Conservation (phyloP, 1,140 invertebrate genomes). For the Alviniconcha marisindica region DNA sequence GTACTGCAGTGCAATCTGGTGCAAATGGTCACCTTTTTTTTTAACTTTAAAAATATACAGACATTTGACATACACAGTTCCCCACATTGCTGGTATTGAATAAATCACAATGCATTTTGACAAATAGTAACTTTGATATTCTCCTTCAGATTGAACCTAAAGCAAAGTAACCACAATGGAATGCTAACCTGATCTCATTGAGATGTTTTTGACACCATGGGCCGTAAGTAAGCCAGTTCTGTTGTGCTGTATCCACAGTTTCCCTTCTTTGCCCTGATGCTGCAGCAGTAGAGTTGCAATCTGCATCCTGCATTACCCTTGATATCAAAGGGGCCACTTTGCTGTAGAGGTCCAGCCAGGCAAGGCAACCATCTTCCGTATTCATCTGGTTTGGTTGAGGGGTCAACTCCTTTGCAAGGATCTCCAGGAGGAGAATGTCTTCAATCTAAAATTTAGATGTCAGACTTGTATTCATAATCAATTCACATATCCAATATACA, state of each 20-base stretch:
- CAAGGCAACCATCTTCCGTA: slow-evolving; percentile 19
- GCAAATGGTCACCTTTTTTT: too few relatives aligned
- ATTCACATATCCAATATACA: too few relatives aligned
- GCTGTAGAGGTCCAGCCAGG: slow-evolving; percentile 35
- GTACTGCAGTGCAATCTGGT: too few relatives aligned
- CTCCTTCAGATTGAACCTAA: too few relatives aligned
- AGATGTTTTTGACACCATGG: not conserved
- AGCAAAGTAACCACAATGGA: too few relatives aligned
- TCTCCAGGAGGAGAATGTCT: slow-evolving; percentile 20
- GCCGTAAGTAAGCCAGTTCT: not conserved
- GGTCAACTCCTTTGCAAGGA: slow-evolving; percentile 9
- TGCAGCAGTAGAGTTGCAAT: not conserved
- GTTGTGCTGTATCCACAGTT: not conserved
- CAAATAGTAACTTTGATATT: too few relatives aligned
- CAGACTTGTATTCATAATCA: not conserved
- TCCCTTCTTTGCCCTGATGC: not conserved
- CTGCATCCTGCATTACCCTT: slow-evolving; percentile 14
- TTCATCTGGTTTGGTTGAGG: slow-evolving; percentile 25
- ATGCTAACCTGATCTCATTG: not conserved
- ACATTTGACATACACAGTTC: too few relatives aligned
- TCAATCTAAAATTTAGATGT: slow-evolving; percentile 15
- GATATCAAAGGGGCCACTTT: slow-evolving; percentile 29
- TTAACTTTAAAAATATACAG: too few relatives aligned
- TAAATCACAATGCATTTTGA: too few relatives aligned
- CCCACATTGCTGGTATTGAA: too few relatives aligned